Conservation (phyloP, 2,113 vertebrate species). For the Grantiella picta region DNA sequence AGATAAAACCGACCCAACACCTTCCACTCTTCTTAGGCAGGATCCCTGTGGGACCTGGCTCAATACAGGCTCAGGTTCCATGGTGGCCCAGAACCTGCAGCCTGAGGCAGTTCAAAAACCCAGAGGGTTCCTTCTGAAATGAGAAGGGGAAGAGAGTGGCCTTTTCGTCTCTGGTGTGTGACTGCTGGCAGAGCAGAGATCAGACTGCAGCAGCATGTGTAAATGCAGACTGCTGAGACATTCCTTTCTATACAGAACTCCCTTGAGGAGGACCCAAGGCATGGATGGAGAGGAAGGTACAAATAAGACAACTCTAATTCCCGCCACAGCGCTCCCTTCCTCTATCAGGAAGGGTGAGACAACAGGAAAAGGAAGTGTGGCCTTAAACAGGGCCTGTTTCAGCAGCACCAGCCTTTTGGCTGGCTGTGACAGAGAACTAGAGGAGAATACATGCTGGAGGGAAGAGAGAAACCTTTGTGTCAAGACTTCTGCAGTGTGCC, state of each 20-base stretch:
- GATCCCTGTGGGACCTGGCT: not conserved
- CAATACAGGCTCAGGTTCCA: not conserved
- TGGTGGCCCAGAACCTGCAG: not conserved
- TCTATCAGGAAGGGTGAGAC: not conserved
- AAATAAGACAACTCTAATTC: not conserved
- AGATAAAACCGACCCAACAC: not conserved
- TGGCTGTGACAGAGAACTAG: not conserved
- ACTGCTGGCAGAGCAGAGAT: not conserved
- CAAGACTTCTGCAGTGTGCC: not conserved
- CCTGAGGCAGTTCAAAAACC: not conserved
- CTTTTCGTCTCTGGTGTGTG: not conserved
- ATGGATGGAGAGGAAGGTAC: not conserved
- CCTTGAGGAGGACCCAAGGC: not conserved
- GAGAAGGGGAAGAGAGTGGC: not conserved
- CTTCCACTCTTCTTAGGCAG: rapidly evolving
- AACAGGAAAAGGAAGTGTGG: not conserved
- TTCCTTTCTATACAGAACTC: not conserved
- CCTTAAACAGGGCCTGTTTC: not conserved
- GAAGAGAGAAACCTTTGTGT: not conserved
- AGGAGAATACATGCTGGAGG: not conserved
- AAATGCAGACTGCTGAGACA: not conserved
- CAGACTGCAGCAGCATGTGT: rapidly evolving
- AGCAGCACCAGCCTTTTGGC: not conserved
- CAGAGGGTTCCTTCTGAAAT: not conserved
- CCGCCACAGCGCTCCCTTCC: not conserved